phyloP scores from a whole-genome alignment of 1,140 invertebrate species.

The Atta texana region DNA sequence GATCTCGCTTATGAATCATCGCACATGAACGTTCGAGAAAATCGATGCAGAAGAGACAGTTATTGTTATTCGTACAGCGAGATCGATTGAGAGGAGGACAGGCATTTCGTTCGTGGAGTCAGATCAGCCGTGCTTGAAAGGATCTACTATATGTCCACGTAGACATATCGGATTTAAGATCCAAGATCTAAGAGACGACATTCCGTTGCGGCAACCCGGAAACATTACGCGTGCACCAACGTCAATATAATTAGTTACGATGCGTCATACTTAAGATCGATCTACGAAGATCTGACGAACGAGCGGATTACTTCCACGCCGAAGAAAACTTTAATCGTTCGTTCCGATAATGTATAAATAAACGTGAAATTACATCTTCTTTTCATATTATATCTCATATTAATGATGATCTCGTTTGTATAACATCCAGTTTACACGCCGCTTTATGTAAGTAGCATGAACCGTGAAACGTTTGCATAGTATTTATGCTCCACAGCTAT shows the following conservation, averaged over 20 bases:
- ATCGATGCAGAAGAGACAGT: not conserved
- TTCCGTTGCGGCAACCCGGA: constrained; percentile 71
- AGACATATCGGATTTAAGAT: constrained; percentile 47
- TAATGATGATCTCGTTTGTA: not conserved
- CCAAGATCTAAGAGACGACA: constrained; percentile 68
- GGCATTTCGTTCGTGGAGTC: constrained; percentile 53
- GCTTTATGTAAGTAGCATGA: not conserved
- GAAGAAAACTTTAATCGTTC: constrained; percentile 3
- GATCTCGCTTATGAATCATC: constrained; percentile 11
- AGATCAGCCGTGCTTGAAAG: constrained; percentile 61
- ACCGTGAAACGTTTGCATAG: constrained; percentile 24
- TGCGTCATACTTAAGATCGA: constrained; percentile 58
- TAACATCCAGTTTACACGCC: constrained; percentile 27
- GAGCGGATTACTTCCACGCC: constrained; percentile 19
- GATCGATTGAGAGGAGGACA: constrained; percentile 8
- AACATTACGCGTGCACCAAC: constrained; percentile 48
- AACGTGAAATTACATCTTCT: constrained; percentile 45
- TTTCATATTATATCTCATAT: not conserved
- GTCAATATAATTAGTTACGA: constrained; percentile 70
- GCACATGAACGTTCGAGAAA: constrained; percentile 35
- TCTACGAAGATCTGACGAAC: constrained; percentile 18
- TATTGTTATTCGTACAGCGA: constrained; percentile 20
- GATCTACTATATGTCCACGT: constrained; percentile 61
- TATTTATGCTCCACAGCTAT: not conserved
- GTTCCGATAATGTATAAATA: constrained; percentile 47